phyloP scores from a whole-genome alignment of 2,888 invertebrate genomes.

The Limnephilus lunatus region DNA sequence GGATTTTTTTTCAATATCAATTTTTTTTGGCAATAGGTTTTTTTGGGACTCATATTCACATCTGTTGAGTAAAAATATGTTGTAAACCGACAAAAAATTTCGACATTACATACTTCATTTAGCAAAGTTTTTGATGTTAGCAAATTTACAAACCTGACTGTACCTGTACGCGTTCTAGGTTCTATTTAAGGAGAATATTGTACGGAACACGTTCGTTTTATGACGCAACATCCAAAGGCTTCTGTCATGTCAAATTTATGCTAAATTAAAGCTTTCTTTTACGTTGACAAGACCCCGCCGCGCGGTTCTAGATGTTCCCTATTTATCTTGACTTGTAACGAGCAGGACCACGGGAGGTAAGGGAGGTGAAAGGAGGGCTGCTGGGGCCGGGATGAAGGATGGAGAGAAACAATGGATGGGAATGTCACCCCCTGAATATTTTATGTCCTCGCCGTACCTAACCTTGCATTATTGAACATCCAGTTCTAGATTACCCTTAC shows the following conservation, averaged over 20 bases:
- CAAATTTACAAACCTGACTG: neutral
- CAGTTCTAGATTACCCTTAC: slow-evolving; percentile 30
- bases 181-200: neutral
- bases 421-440: slow-evolving; percentile 49
- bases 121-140: neutral
- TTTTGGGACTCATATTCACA: too few relatives aligned
- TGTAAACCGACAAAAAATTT: neutral
- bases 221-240: slow-evolving; percentile 30
- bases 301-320: slow-evolving; percentile 24
- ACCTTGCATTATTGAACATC: slow-evolving; percentile 34
- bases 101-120: neutral
- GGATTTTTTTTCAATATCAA: too few relatives aligned
- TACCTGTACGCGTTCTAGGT: neutral
- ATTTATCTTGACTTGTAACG: slow-evolving; percentile 49
- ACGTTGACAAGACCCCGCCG: slow-evolving; percentile 37
- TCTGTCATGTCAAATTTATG: slow-evolving; percentile 40
- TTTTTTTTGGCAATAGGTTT: too few relatives aligned
- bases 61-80: too few relatives aligned
- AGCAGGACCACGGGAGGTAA: neutral
- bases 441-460: slow-evolving; percentile 16
- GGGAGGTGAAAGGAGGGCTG: neutral
- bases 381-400: slow-evolving; percentile 27
- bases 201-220: slow-evolving; percentile 20
- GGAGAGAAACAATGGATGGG: slow-evolving; percentile 43
- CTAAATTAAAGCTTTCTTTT: slow-evolving; percentile 45